A percentile compares a stretch with the other conserved stretches of the same genome.
Conservation (phyloP, 1,140 invertebrate species). For the Drosophila carrolli region DNA sequence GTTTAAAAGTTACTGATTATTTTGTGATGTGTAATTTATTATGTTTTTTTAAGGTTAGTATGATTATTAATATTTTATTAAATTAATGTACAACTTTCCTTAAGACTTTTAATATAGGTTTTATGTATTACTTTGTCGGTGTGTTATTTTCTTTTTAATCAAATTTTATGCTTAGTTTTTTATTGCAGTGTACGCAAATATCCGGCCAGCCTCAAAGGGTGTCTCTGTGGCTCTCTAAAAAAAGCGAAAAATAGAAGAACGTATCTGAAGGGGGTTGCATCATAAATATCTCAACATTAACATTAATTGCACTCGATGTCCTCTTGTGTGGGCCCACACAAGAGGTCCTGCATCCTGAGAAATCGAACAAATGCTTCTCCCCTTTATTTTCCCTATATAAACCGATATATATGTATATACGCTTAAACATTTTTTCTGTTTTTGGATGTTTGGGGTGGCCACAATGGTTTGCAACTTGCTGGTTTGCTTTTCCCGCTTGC, state of each 20-base stretch:
- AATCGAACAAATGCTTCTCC: conserved; percentile 72
- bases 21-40: no score
- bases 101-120: no score
- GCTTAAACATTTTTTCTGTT: background rate
- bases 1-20: no score
- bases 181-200: conserved; percentile 53
- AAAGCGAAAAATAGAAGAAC: conserved; percentile 33
- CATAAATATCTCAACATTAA: conserved; percentile 84
- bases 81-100: no score
- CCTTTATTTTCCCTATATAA: background rate
- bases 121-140: no score
- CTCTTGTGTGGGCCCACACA: conserved; percentile 82
- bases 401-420: background rate
- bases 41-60: no score
- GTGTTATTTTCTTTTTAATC: no score
- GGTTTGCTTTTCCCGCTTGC: conserved; percentile 51
- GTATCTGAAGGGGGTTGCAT: conserved; percentile 62
- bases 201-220: conserved; percentile 28
- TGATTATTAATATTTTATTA: no score
- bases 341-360: conserved; percentile 73
- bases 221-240: conserved; percentile 19
- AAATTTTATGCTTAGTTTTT: background rate
- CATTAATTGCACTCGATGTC: conserved; percentile 84
- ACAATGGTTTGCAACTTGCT: conserved; percentile 69
- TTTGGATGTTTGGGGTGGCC: conserved; percentile 65